Base-by-base conservation (phyloP, 1,140 invertebrate genomes). In the Sarcophaga bullata region DNA sequence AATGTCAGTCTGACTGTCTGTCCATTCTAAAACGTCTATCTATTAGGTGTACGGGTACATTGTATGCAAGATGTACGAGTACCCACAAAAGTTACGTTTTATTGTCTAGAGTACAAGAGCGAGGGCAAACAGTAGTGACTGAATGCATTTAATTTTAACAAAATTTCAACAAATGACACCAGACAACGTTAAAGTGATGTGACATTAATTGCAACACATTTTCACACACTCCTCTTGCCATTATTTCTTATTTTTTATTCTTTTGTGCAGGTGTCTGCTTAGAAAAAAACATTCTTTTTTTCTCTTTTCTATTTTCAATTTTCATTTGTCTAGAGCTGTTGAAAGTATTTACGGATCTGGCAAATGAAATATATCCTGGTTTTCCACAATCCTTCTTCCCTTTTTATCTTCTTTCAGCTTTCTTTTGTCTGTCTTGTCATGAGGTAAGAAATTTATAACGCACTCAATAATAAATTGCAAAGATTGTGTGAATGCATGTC, bases 121-220 rank as follows among this genome's bases (percentile, higher is more conserved):
- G 9, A 68, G 62, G 62, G 10, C 62, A 37, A 37, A 37, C n/a
- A 19, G 19, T 19, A 25, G 62, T 68, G 62, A 80, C 47, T 80
- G n/a, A n/a, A n/a, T n/a, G 49, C 78, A 83, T 83, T 81, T 78
- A 81, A 83, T 83, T 81, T 81, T 50, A 76, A 81, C 80, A 81
- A 73, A 37, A 84, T 80, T 82, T 82, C 75, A 50, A 73, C 80
- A 81, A 83, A 81, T 83, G 80, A 81, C 80, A 75, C 48, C 82
- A 81, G 58, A 62, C 80, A 80, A 83, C 80, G 75, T 72, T 50
- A 58, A 80, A 49, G 62, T 84, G 83, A 82, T 82, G 81, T 84
- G 83, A 84, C 83, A 80, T 84, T 84, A 84, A 84, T 84, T 84
- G 81, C 81, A 84, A 17, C 54, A 50, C 49, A 78, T 83, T 81